phyloP scores from a whole-genome alignment of 37 sponge, comb jelly and placozoan species.

The Ephydatia muelleri region DNA sequence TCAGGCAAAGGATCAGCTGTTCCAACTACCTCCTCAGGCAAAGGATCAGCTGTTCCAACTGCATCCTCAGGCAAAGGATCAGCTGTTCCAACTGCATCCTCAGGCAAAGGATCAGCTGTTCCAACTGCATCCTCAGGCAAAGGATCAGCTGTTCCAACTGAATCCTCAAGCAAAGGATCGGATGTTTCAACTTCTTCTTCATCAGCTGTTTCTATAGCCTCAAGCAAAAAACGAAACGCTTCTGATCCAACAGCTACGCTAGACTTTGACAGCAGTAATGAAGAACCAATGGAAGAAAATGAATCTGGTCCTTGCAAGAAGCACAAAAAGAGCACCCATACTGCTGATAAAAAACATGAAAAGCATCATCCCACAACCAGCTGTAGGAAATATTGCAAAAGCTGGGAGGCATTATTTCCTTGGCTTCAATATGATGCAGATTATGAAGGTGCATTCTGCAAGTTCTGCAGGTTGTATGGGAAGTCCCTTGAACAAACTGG shows the following conservation, averaged over 20 bases:
- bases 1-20: too few relatives aligned
- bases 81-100: too few relatives aligned
- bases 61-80: too few relatives aligned
- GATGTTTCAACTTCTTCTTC: too few relatives aligned
- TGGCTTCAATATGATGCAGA: constrained; percentile 52
- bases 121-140: too few relatives aligned
- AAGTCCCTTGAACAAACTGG: constrained; percentile 53
- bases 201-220: too few relatives aligned
- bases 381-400: background rate
- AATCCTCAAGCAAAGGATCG: too few relatives aligned
- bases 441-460: constrained; percentile 54
- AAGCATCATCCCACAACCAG: background rate
- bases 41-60: too few relatives aligned
- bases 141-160: too few relatives aligned
- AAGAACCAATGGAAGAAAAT: background rate
- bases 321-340: background rate
- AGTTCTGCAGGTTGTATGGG: constrained; percentile 37
- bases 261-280: background rate
- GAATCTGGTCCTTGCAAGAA: background rate
- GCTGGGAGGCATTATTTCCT: constrained; percentile 8
- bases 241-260: background rate
- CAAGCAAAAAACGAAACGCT: background rate
- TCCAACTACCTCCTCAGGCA: too few relatives aligned
- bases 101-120: too few relatives aligned
- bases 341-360: background rate